Conservation (phyloP, 2,797 vertebrate species). For the Eidolon dupreanum region DNA sequence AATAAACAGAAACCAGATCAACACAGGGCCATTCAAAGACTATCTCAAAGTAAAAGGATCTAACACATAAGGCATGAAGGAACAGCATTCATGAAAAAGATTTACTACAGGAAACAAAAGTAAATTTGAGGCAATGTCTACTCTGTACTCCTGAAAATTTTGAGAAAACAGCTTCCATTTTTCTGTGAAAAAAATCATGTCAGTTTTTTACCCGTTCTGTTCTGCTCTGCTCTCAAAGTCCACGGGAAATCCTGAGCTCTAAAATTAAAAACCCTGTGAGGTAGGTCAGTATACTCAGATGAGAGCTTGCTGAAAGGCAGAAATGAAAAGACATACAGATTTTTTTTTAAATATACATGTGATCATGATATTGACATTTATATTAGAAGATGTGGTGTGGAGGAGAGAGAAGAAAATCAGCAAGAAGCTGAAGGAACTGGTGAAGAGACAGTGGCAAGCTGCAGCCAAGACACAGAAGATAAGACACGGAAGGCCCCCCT, state of each 20-base stretch:
- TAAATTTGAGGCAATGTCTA: neutral
- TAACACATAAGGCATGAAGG: neutral
- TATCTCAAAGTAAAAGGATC: neutral
- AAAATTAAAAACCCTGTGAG: neutral
- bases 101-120: neutral
- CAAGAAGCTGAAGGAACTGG: neutral
- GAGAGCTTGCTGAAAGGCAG: neutral
- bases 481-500: neutral
- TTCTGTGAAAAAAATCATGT: neutral
- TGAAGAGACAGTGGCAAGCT: neutral
- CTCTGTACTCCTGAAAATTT: neutral
- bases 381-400: neutral
- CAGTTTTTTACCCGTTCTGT: neutral
- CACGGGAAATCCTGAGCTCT: neutral
- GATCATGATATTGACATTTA: neutral
- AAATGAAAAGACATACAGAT: neutral
- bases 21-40: neutral
- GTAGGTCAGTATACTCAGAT: neutral
- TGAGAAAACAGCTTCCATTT: neutral
- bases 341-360: neutral
- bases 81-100: neutral
- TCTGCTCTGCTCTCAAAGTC: neutral
- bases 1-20: neutral
- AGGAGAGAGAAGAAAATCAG: too few species aligned
- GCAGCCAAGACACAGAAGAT: accelerated